phyloP scores from a whole-genome alignment of 2,113 vertebrate species.

The Todiramphus chloris region DNA sequence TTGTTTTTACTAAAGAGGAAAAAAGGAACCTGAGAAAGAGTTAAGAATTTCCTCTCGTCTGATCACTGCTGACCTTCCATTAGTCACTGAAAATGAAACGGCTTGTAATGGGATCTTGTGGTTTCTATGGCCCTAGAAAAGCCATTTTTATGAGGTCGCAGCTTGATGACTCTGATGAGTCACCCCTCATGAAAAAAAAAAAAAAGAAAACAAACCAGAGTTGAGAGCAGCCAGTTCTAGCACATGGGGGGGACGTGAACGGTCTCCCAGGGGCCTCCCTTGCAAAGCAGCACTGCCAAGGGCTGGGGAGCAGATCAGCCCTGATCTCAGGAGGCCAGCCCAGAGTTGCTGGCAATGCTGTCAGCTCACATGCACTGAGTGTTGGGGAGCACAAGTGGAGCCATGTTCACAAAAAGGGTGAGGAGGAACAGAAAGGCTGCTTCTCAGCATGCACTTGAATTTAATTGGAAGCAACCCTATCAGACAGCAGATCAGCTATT shows the following conservation, averaged over 20 bases:
- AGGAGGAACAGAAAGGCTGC: neutral
- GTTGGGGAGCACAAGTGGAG: accelerated
- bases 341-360: neutral
- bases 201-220: neutral
- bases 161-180: slow-evolving; percentile 25
- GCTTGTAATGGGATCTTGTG: slow-evolving; percentile 36
- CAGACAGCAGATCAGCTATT: neutral
- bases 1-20: neutral
- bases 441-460: neutral
- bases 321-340: neutral
- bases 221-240: neutral
- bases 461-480: neutral
- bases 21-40: slow-evolving; percentile 36
- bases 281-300: neutral
- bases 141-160: slow-evolving; percentile 29
- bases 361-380: accelerated
- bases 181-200: slow-evolving; percentile 13
- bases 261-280: neutral
- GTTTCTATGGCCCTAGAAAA: slow-evolving; percentile 45
- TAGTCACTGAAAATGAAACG: slow-evolving; percentile 13
- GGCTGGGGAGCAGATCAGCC: neutral
- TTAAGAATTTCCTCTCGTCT: slow-evolving; percentile 46
- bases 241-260: accelerated
- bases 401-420: neutral
- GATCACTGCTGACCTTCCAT: slow-evolving; percentile 17